Base-by-base conservation (phyloP, 2,113 vertebrate species). In the Sorex araneus region DNA sequence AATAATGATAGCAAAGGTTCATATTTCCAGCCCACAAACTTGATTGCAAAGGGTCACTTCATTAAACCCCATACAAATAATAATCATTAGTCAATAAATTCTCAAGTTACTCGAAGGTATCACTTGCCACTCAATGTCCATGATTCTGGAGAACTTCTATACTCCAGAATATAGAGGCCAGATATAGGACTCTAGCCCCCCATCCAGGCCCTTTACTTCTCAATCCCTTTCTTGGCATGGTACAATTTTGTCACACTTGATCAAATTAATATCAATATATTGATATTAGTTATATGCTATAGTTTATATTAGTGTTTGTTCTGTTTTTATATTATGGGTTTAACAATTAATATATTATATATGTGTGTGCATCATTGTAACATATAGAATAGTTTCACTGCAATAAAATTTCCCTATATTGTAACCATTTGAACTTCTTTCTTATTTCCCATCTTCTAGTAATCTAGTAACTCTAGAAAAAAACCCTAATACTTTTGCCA, bases 351-450 rank as follows among this genome's bases (percentile, higher is more conserved):
- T 60, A 23, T 2, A 8, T 40, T 4, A 4, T 40, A 40, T 40
- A 40, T 40, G 5, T 25, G 6, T 34, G 63, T 40, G n/a, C n/a
- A n/a, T n/a, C n/a, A 2, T 57, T 27, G 10, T 18, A n/a, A 2
- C 18, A 64, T 32, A 67, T 6, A 77, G 32, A 60, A 57, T 11
- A 57, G 25, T 75, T 82, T 36, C 30, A 64, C 21, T 16, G 15
- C 10, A 75, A 32, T 43, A 34, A 64, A 67, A 27, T 6, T 2
- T 1, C 9, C 10, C 6, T 25, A 11, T 23, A 25, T 50, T 12
- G 0, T 4, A 9, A 15, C 13, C 3, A 6, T 21, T 30, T 15
- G 8, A 4, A 27, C 8, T 21, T 9, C 6, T 47, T 77, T 23
- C 60, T 70, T 8, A 18, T 2, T 19, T 2, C 16, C 70, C 54